phyloP scores from a whole-genome alignment of 2,113 vertebrate species.

The Callipepla squamata region DNA sequence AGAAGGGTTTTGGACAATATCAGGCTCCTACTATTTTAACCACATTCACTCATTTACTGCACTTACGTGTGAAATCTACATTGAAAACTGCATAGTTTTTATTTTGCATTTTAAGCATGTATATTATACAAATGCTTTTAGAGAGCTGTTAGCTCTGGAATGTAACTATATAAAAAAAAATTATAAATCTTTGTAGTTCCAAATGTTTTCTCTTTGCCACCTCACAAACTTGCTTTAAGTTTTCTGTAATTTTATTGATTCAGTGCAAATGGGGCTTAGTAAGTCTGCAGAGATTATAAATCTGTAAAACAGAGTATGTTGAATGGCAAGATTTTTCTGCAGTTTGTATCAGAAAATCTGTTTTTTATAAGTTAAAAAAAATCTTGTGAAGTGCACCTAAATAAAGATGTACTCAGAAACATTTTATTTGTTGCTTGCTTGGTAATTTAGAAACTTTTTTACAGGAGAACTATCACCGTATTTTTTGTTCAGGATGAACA shows the following conservation, averaged over 20 bases:
- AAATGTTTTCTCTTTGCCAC: neutral
- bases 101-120: neutral
- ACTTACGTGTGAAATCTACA: neutral
- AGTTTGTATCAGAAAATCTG: neutral
- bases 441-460: neutral
- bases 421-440: neutral
- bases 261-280: neutral
- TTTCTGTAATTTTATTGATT: neutral
- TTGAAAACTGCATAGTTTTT: neutral
- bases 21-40: neutral
- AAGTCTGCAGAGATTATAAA: neutral
- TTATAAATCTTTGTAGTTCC: neutral
- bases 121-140: neutral
- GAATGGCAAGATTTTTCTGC: neutral
- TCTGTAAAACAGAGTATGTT: neutral
- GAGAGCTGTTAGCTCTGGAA: neutral
- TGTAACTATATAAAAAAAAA: neutral
- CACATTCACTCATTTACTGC: rapidly evolving
- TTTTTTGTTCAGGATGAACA: neutral
- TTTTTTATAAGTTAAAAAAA: neutral
- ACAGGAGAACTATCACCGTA: neutral
- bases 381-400: neutral
- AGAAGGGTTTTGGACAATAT: neutral
- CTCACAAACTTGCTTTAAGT: neutral
- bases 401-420: neutral